phyloP scores from a whole-genome alignment of 2,113 vertebrate species.

The Aspiorhynchus laticeps region DNA sequence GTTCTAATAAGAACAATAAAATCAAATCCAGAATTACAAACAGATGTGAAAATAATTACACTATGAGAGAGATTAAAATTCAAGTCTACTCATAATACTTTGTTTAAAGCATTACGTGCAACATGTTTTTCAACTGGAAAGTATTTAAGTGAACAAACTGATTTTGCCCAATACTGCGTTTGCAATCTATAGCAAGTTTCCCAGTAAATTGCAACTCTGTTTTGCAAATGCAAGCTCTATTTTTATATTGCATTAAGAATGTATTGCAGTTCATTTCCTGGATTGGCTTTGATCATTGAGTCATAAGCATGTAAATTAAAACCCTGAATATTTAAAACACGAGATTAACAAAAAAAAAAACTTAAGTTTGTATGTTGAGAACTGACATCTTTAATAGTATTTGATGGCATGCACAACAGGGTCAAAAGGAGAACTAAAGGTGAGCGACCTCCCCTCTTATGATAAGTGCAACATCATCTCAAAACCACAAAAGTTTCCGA shows the following conservation, averaged over 20 bases:
- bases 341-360: background rate
- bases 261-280: background rate
- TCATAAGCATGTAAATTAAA: background rate
- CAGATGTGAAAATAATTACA: background rate
- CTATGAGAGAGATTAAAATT: background rate
- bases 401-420: background rate
- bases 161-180: background rate
- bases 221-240: background rate
- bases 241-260: background rate
- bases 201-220: background rate
- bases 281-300: background rate
- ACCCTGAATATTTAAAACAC: background rate
- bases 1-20: background rate
- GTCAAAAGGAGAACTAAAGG: constrained; percentile 36
- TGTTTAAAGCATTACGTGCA: background rate
- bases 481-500: constrained; percentile 62
- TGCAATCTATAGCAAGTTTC: background rate
- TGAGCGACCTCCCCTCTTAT: constrained; percentile 29
- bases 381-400: background rate
- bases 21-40: background rate
- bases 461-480: constrained; percentile 47
- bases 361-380: background rate
- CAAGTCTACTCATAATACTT: background rate
- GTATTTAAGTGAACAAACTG: background rate
- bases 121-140: background rate